Evolutionary conservation across 2,888 invertebrate genomes (phyloP).

Genomic region (Latrodectus hesperus): DNA sequence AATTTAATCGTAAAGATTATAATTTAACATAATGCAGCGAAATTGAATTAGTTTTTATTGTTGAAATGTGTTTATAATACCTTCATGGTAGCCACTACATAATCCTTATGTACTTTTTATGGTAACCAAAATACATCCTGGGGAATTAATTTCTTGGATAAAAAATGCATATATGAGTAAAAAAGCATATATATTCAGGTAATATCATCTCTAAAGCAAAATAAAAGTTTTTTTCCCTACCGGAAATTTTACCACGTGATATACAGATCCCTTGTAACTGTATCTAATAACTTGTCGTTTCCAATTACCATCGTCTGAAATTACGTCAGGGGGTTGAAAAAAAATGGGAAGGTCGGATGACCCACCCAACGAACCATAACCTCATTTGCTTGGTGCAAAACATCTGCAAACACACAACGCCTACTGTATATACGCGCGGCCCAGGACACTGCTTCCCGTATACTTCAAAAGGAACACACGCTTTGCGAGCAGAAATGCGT

Average conservation of each 20-base stretch:
- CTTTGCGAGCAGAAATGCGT: slow-evolving; percentile 27
- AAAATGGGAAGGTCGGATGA: slow-evolving; percentile 11
- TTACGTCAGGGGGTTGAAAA: neutral
- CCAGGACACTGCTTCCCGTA: slow-evolving; percentile 8
- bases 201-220: neutral
- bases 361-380: slow-evolving; percentile 23
- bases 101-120: no score
- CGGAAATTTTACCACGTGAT: neutral
- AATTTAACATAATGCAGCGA: no score
- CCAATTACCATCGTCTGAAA: slow-evolving; percentile 12
- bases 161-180: no score
- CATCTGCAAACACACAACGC: slow-evolving; percentile 38
- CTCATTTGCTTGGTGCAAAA: slow-evolving; percentile 32
- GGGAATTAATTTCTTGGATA: no score
- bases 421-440: slow-evolving; percentile 7
- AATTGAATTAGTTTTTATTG: no score
- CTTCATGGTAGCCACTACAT: no score
- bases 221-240: neutral
- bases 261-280: neutral
- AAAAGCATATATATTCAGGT: no score
- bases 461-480: neutral
- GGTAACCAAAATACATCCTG: no score
- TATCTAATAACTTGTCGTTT: neutral
- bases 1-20: no score
- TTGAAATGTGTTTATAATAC: no score